A percentile compares a stretch with the other conserved stretches of the same genome.
phyloP scores from a whole-genome alignment of 1,140 invertebrate species.

The Nomia melanderi region DNA sequence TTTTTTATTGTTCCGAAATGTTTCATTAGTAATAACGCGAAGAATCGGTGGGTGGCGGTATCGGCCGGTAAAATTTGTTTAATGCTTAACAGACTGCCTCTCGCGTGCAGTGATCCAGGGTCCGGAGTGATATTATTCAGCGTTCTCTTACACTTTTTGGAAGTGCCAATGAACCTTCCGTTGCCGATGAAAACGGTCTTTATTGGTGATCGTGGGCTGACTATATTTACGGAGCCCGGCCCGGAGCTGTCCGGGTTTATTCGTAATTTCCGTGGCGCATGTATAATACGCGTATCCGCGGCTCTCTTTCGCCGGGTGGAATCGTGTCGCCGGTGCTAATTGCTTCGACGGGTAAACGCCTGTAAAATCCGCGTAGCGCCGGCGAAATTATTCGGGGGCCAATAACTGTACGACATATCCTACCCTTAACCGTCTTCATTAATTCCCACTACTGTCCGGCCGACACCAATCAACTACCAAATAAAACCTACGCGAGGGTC shows the following conservation, averaged over 20 bases:
- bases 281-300: neutral
- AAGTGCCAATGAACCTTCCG: neutral
- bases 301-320: neutral
- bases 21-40: too few species aligned
- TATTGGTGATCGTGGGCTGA: neutral
- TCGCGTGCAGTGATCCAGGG: too few species aligned
- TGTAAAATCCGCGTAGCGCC: conserved; percentile 32
- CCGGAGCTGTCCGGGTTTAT: neutral
- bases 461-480: conserved; percentile 63
- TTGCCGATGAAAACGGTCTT: neutral
- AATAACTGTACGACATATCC: conserved; percentile 48
- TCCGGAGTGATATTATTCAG: too few species aligned
- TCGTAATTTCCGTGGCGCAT: conserved; percentile 19
- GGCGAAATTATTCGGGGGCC: conserved; percentile 26
- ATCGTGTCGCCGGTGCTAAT: conserved; percentile 24
- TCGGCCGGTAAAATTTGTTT: too few species aligned
- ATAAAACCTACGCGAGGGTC: conserved; percentile 57
- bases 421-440: conserved; percentile 59
- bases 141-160: neutral
- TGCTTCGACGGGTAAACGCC: conserved; percentile 9
- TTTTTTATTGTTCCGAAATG: too few species aligned
- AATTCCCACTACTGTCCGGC: conserved; percentile 61
- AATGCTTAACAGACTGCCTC: too few species aligned
- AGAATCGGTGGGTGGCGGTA: too few species aligned
- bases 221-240: neutral